Evolutionary conservation across 2,113 vertebrate species (phyloP).

Genomic region (Brienomyrus brachyistius): DNA sequence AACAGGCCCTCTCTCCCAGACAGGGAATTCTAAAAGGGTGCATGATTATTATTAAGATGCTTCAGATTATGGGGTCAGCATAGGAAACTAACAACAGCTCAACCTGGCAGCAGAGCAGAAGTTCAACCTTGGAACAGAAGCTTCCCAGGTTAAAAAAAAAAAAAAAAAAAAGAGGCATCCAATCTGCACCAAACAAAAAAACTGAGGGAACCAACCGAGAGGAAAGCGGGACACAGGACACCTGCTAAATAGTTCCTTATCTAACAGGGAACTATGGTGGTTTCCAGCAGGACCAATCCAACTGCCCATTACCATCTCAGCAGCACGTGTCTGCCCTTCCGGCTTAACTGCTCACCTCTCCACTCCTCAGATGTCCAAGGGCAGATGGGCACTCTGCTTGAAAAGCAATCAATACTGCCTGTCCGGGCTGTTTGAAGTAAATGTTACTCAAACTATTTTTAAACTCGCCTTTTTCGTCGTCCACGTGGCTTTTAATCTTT

Average conservation of each 20-base stretch:
- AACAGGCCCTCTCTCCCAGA: background rate
- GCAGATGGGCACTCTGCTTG: background rate
- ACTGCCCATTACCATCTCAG: background rate
- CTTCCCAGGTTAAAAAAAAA: background rate
- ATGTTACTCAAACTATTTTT: conserved; percentile 2
- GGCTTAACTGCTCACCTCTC: background rate
- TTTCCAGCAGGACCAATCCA: background rate
- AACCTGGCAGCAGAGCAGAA: background rate
- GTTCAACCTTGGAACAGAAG: background rate
- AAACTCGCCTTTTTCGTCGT: background rate
- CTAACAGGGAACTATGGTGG: background rate
- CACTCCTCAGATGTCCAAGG: background rate
- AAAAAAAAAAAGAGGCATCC: background rate
- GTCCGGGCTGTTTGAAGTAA: background rate
- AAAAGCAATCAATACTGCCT: background rate
- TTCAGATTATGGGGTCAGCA: background rate
- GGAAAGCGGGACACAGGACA: background rate
- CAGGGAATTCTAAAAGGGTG: background rate
- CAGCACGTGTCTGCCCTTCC: background rate
- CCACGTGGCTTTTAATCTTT: background rate
- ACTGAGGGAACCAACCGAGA: background rate
- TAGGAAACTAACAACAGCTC: background rate
- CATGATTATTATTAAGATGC: background rate
- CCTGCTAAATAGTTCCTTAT: background rate
- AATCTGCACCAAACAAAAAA: background rate